Conservation (phyloP, 2,888 invertebrate species). For the Amphipoea oculea region DNA sequence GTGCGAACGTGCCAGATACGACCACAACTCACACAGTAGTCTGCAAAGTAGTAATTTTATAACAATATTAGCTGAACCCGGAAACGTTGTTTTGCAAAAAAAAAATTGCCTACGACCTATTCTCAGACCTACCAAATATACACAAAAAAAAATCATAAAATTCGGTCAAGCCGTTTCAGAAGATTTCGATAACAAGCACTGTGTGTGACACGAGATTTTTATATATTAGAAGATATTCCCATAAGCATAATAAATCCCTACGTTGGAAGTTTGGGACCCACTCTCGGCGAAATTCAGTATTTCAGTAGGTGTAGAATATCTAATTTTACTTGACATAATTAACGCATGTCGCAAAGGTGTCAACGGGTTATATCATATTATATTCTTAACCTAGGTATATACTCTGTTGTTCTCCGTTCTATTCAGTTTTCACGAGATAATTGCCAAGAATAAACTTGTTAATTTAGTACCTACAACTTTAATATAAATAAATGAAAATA, state of each 20-base stretch:
- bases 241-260: slow-evolving; percentile 36
- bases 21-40: slow-evolving; percentile 9
- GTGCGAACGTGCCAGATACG: not conserved
- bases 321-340: slow-evolving; percentile 60
- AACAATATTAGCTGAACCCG: not conserved
- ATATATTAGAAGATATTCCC: slow-evolving; percentile 16
- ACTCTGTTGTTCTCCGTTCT: slow-evolving; percentile 9
- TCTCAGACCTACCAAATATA: no score
- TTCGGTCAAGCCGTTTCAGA: no score
- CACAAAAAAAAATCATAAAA: no score
- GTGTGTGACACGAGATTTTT: no score
- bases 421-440: slow-evolving; percentile 19
- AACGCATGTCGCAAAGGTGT: slow-evolving; percentile 49
- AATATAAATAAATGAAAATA: slow-evolving; percentile 10
- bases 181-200: no score
- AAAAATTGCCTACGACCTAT: no score
- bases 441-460: slow-evolving; percentile 13
- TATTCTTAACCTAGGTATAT: slow-evolving; percentile 20
- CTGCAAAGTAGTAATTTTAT: slow-evolving; percentile 5
- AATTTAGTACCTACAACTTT: slow-evolving; percentile 7
- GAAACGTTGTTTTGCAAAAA: no score
- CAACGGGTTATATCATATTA: slow-evolving; percentile 35
- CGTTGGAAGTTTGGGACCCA: not conserved
- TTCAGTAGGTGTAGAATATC: slow-evolving; percentile 38
- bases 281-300: slow-evolving; percentile 32